Evolutionary conservation across 1,140 invertebrate species (phyloP), one percentile per base, ranked within the genome.

Genomic region (Frieseomelitta varia): DNA sequence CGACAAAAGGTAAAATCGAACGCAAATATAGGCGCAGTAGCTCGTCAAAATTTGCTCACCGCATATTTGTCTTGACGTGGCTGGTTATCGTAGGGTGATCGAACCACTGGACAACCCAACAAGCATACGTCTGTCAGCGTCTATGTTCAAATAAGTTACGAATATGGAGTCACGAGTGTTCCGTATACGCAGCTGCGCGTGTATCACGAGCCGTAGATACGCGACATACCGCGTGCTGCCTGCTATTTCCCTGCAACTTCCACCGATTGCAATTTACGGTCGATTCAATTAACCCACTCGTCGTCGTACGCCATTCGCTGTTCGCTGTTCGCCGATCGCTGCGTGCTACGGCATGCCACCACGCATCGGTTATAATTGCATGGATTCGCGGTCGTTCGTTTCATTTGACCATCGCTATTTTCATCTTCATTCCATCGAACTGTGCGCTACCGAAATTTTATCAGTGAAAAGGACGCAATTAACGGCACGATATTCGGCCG

Each of bases 61-160:
- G 82, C 77, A 65, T 84, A 84, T 84, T 84, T 84, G 77, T 84
- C 82, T 73, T 84, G 77, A 84, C 69, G 76, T 73, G 84, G 76
- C 27, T 21, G 53, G 79, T 85, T 81, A 85, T 85, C 75, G 75
- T 81, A 65, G 55, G 79, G 81, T 56, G 79, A 75, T 75, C 72
- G 77, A 79, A 53, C 24, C 84, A 68, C 56, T 27, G 81, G 63
- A 12, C 69, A 75, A 81, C 56, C 58, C 53, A 56, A n/a, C 21
- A 27, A 39, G 12, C 69, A n/a, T 56, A 47, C 27, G n/a, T 80
- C 24, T 51, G 30, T 53, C 27, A 14, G 27, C 27, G 72, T 19
- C 47, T 24, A 19, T 27, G 53, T n/a, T 69, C 53, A n/a, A 68
- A 82, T 55, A 77, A 67, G 63, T 77, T 53, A 10, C 55, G 51